Conservation (phyloP, 2,797 vertebrate species). For the Mormyrops boulengeri region DNA sequence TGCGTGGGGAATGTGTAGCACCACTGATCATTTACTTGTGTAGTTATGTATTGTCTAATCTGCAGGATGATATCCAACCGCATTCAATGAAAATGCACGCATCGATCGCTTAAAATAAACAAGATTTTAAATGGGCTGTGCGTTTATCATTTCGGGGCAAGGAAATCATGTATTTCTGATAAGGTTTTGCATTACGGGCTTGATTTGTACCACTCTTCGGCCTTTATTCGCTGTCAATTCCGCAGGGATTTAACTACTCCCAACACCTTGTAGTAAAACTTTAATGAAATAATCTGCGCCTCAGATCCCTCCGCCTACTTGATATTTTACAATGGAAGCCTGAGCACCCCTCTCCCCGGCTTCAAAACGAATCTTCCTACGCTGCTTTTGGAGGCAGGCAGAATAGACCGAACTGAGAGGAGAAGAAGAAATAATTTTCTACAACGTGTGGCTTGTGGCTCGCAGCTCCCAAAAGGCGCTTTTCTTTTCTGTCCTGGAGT, state of each 20-base stretch:
- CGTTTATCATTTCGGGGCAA: neutral
- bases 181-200: neutral
- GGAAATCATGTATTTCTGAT: neutral
- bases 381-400: conserved; percentile 61
- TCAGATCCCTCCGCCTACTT: conserved; percentile 64
- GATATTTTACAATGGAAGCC: conserved; percentile 27
- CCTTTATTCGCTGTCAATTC: neutral
- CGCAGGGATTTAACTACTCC: neutral
- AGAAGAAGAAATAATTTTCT: conserved; percentile 37
- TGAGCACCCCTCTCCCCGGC: conserved; percentile 4
- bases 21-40: neutral
- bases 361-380: conserved; percentile 57
- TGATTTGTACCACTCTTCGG: neutral
- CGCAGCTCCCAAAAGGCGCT: conserved; percentile 20
- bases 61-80: neutral
- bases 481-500: neutral
- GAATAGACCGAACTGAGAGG: conserved; percentile 30
- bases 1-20: neutral
- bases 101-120: neutral
- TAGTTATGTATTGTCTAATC: neutral
- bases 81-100: neutral
- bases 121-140: neutral
- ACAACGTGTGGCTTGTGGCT: conserved; percentile 41
- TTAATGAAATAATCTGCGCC: conserved; percentile 52
- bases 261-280: conserved; percentile 41